Percentiles rank a stretch among this genome's conserved stretches.
Conservation (phyloP, 1,140 invertebrate genomes). For the Lamellibrachia luymesi region DNA sequence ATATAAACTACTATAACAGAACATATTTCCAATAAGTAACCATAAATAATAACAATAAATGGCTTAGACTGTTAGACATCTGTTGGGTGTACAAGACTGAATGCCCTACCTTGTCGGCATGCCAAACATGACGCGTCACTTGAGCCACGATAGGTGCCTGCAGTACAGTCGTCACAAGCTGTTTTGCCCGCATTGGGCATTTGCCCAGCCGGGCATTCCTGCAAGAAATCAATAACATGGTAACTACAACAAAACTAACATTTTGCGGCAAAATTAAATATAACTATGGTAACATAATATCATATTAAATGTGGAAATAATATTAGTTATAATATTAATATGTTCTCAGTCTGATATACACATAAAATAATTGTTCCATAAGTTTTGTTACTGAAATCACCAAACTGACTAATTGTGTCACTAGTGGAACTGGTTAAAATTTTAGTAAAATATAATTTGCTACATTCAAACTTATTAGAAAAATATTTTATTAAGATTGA, state of each 20-base stretch:
- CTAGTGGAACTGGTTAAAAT: too few relatives aligned
- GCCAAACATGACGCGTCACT: conserved; percentile 37
- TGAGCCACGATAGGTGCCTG: conserved; percentile 37
- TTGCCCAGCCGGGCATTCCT: conserved; percentile 40
- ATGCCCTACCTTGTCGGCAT: conserved; percentile 42
- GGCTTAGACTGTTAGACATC: too few relatives aligned
- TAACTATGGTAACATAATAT: not conserved
- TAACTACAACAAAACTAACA: not conserved
- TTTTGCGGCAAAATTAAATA: not conserved
- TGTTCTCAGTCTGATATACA: not conserved
- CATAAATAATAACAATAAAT: too few relatives aligned
- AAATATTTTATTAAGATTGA: too few relatives aligned
- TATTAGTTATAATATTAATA: not conserved
- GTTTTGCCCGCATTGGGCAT: conserved; percentile 36
- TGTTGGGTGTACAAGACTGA: not conserved
- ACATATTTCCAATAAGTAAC: too few relatives aligned
- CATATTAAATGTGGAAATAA: conserved; percentile 5
- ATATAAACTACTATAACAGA: too few relatives aligned
- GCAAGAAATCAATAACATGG: conserved; percentile 11
- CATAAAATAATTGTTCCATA: too few relatives aligned
- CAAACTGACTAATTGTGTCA: too few relatives aligned
- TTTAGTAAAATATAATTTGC: too few relatives aligned
- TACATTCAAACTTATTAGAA: too few relatives aligned
- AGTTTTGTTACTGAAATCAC: too few relatives aligned
- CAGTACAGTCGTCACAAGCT: conserved; percentile 37